Conservation (phyloP, 1,140 invertebrate genomes). For the Drosophila tsacasi region DNA sequence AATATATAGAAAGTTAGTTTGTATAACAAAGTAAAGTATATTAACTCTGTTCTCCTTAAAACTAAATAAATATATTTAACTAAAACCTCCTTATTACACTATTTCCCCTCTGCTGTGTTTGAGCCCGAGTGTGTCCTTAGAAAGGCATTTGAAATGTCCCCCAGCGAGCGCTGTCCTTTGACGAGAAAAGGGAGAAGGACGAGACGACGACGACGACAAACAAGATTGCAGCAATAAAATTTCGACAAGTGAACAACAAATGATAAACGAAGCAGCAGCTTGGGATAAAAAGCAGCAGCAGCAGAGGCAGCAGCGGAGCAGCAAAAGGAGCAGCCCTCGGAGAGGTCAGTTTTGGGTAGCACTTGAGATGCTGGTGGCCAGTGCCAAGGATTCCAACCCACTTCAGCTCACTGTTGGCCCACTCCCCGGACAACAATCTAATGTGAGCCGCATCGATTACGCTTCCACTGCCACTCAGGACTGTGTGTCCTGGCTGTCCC, state of each 20-base stretch:
- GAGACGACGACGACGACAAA: constrained; percentile 68
- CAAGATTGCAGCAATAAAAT: constrained; percentile 84
- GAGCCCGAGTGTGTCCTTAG: constrained; percentile 5
- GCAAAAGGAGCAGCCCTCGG: constrained; percentile 41
- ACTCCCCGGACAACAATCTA: constrained; percentile 44
- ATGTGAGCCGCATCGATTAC: constrained; percentile 78
- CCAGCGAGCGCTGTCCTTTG: constrained; percentile 60
- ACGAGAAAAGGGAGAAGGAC: constrained; percentile 45
- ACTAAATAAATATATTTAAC: neutral
- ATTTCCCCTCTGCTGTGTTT: constrained; percentile 7
- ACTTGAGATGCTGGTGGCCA: constrained; percentile 64
- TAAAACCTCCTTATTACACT: neutral
- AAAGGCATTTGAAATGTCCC: constrained; percentile 64
- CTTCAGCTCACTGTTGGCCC: constrained; percentile 24
- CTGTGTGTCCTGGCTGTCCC: constrained; percentile 28
- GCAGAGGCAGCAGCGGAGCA: constrained; percentile 1
- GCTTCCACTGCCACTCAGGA: constrained; percentile 35
- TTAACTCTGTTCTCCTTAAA: neutral
- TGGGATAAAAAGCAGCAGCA: constrained; percentile 63
- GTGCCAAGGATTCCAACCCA: constrained; percentile 20
- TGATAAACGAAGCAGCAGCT: constrained; percentile 80
- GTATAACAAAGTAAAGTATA: neutral
- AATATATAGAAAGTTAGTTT: neutral
- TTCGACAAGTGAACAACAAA: constrained; percentile 83
- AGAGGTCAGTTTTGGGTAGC: constrained; percentile 49